Evolutionary conservation across 1,140 invertebrate species (phyloP).

Genomic region (Drosophila oshimai): DNA sequence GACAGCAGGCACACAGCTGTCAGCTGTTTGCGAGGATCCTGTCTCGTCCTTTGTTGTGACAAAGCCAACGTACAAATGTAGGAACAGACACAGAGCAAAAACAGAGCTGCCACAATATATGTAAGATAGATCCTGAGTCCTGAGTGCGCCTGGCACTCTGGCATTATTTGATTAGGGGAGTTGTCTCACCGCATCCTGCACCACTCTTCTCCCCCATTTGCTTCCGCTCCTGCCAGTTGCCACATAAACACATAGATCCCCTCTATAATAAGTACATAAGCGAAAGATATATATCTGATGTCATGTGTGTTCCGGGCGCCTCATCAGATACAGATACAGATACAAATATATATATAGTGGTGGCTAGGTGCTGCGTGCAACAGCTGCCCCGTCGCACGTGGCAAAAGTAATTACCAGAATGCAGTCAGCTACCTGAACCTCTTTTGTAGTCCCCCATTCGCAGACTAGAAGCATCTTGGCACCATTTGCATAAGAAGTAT

Average conservation of each 20-base stretch:
- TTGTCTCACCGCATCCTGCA: conserved; percentile 64
- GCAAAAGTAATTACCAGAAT: conserved; percentile 36
- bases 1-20: conserved; percentile 65
- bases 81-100: conserved; percentile 8
- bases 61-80: conserved; percentile 15
- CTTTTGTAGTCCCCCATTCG: not conserved
- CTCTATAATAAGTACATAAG: not conserved
- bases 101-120: conserved; percentile 3
- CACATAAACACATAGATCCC: not conserved
- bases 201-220: conserved; percentile 22
- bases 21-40: conserved; percentile 66
- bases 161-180: conserved; percentile 75
- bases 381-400: conserved; percentile 71
- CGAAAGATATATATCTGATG: conserved; percentile 29
- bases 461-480: conserved; percentile 1
- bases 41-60: conserved; percentile 40
- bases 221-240: conserved; percentile 7
- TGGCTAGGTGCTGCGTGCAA: conserved; percentile 45
- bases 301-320: conserved; percentile 17
- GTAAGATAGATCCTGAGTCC: conserved; percentile 63
- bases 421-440: conserved; percentile 33
- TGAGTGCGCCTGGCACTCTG: conserved; percentile 19
- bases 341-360: not conserved
- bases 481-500: conserved; percentile 26
- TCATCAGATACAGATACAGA: conserved; percentile 27